These are phyloP conservation scores for Zeuzera pyrina DNA, from an alignment of 2,888 invertebrate genomes.

Conservation along the genomic window DNA sequence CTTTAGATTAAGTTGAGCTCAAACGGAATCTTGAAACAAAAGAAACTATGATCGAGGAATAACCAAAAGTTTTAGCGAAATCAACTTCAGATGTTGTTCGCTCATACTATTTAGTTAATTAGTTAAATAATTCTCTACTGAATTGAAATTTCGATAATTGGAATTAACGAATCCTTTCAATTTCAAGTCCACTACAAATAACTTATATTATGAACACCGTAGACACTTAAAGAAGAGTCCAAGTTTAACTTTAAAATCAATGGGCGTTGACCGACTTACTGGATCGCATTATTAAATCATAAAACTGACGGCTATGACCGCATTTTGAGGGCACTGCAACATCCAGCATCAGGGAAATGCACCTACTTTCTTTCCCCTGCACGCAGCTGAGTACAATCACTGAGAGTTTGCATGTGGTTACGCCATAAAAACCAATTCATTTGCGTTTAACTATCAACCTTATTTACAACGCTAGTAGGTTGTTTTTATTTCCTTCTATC, in stretches of 20 bases:
- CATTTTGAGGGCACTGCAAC: constrained; percentile 26
- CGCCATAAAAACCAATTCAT: constrained; percentile 29
- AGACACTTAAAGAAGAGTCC: no score
- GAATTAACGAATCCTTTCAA: no score
- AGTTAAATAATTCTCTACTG: no score
- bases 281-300: constrained; percentile 33
- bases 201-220: no score
- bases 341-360: constrained; percentile 57
- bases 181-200: no score
- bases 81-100: no score
- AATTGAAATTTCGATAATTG: no score
- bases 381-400: constrained; percentile 42
- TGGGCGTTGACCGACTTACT: constrained; percentile 15
- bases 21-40: no score
- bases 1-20: no score
- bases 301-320: constrained; percentile 42
- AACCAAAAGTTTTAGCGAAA: no score
- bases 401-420: constrained; percentile 13
- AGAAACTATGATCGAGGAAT: no score
- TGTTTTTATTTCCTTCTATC: constrained; percentile 24
- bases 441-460: constrained; percentile 16
- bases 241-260: neutral
- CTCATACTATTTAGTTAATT: no score
- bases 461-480: constrained; percentile 15
- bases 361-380: constrained; percentile 65